phyloP scores from a whole-genome alignment of 2,888 invertebrate species.

The Platycheirus rosarum region DNA sequence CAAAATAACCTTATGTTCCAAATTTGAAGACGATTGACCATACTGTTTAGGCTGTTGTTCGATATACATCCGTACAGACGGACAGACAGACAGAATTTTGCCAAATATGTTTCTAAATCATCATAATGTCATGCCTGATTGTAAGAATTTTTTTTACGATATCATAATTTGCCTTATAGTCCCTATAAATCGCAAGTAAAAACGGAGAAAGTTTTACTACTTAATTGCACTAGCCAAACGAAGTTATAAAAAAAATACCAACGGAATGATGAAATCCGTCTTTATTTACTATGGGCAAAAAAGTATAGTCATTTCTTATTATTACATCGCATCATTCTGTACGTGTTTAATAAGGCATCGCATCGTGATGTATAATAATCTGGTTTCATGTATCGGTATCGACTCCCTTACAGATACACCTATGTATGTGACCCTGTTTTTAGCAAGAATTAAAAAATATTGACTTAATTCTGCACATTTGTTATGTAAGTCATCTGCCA shows the following conservation, averaged over 20 bases:
- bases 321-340: conserved; percentile 1
- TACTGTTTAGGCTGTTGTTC: too few relatives aligned
- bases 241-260: conserved; percentile 18
- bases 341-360: conserved; percentile 41
- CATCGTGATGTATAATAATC: conserved; percentile 26
- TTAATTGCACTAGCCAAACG: conserved; percentile 45
- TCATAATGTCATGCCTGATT: too few relatives aligned
- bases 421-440: conserved; percentile 20
- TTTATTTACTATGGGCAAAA: conserved; percentile 29
- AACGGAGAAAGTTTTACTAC: conserved; percentile 49
- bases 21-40: too few relatives aligned
- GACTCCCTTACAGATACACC: neutral
- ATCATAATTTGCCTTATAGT: too few relatives aligned
- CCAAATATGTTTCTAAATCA: too few relatives aligned
- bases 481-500: conserved; percentile 39
- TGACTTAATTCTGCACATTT: neutral
- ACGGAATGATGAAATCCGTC: conserved; percentile 36
- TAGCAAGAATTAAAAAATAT: conserved; percentile 2
- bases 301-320: conserved; percentile 26
- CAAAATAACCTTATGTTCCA: too few relatives aligned
- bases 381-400: conserved; percentile 9
- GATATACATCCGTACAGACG: too few relatives aligned
- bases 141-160: too few relatives aligned
- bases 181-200: too few relatives aligned
- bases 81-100: too few relatives aligned